Base-by-base conservation (phyloP, 1,140 invertebrate genomes). In the Aleiodes sp. region DNA sequence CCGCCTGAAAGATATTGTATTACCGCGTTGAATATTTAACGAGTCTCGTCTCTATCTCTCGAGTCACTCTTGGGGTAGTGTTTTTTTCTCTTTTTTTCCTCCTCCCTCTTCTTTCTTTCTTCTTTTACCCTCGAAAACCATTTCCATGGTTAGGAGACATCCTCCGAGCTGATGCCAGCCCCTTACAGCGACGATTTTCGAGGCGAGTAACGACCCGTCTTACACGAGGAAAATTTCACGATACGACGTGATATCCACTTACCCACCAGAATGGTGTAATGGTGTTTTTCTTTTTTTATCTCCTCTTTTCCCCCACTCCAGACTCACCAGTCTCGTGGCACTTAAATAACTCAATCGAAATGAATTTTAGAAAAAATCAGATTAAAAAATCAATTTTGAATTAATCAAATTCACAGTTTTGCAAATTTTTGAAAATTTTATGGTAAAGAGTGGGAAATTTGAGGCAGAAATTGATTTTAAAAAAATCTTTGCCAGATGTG, bases 21-120 rank as follows among this genome's bases (percentile, higher is more conserved):
- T 84, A 83, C 80, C 72, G 79, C 76, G 75, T 81, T 86, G 81
- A 85, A 84, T 85, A 84, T 86, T 85, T 86, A 84, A 86, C 80
- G 78, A 84, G 82, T 68, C 70, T 72, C 75, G 74, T 80, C 82
- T 71, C 63, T 70, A 63, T 29, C 29, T 70, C 63, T 75, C 75
- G 72, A 67, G 67, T 70, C 67, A 56, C 57, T 43, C 33, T 60
- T 16, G n/a, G 59, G 61, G 52, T 63, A 68, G 63, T n/a, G n/a
- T n/a, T n/a, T n/a, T n/a, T n/a, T n/a, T n/a, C n/a, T n/a, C n/a
- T n/a, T n/a, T n/a, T n/a, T n/a, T n/a, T n/a, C n/a, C n/a, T n/a
- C n/a, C n/a, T n/a, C n/a, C n/a, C n/a, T n/a, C n/a, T n/a, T n/a
- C n/a, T n/a, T n/a, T n/a, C n/a, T n/a, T n/a, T n/a, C n/a, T n/a